These are phyloP conservation scores for Anolis carolinensis DNA, from an alignment of 2,113 vertebrate genomes.

Conservation along the genomic window DNA sequence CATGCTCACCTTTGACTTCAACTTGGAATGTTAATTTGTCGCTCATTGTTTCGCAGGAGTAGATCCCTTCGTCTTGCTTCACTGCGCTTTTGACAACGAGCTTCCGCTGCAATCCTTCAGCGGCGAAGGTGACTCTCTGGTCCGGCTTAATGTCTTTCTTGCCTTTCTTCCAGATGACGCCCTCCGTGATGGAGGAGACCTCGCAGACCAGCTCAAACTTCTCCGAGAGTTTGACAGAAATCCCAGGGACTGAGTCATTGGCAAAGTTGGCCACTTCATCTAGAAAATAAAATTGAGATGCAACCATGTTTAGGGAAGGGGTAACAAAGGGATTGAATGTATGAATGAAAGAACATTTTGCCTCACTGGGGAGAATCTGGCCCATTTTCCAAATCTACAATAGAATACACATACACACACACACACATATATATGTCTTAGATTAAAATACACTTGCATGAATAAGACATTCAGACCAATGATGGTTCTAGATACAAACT, in stretches of 20 bases:
- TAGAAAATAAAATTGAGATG: neutral
- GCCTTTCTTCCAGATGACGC: constrained; percentile 83
- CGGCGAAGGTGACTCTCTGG: constrained; percentile 49
- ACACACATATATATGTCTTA: too few species aligned
- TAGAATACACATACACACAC: too few species aligned
- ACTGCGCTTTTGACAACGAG: constrained; percentile 59
- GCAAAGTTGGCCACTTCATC: constrained; percentile 64
- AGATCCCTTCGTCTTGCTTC: constrained; percentile 61
- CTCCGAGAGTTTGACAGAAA: constrained; percentile 73
- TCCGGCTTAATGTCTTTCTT: constrained; percentile 58
- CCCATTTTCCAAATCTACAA: too few species aligned
- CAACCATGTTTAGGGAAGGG: neutral
- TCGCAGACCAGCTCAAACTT: constrained; percentile 84
- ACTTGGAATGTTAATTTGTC: constrained; percentile 65
- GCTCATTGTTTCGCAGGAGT: constrained; percentile 54
- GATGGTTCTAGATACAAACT: too few species aligned
- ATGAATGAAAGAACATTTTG: neutral
- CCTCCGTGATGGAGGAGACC: constrained; percentile 70
- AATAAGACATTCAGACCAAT: too few species aligned
- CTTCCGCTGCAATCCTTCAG: constrained; percentile 59
- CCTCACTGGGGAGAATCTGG: too few species aligned
- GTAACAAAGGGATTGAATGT: neutral
- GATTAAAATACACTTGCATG: too few species aligned
- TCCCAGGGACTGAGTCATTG: constrained; percentile 58
- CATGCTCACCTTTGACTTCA: constrained; percentile 64